Percentiles rank a stretch among this genome's conserved stretches.
phyloP scores from a whole-genome alignment of 1,140 invertebrate species.

The Hyposmocoma kahamanoa region DNA sequence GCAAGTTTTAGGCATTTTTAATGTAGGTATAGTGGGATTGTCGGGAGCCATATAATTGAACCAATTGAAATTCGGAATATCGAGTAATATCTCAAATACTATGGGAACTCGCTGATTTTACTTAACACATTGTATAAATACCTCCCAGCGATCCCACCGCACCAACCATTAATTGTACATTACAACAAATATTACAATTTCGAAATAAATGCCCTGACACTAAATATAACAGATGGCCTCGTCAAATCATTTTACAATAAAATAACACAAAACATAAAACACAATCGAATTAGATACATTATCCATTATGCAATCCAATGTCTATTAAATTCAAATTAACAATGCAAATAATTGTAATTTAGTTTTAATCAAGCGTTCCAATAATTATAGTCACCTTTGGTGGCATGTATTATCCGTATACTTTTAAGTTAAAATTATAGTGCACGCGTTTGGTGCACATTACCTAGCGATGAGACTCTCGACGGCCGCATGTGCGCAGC shows the following conservation, averaged over 20 bases:
- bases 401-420: constrained; percentile 59
- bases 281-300: constrained; percentile 16
- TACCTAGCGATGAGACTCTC: constrained; percentile 18
- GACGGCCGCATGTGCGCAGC: background rate
- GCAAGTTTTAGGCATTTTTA: constrained; percentile 60
- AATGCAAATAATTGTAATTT: constrained; percentile 12
- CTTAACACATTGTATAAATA: too few relatives aligned
- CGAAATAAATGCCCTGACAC: constrained; percentile 27
- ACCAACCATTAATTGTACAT: background rate
- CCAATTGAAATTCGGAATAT: too few relatives aligned
- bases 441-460: constrained; percentile 39
- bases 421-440: constrained; percentile 56
- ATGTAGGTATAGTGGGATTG: too few relatives aligned
- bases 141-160: too few relatives aligned
- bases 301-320: constrained; percentile 6
- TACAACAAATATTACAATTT: background rate
- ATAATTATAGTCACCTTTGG: constrained; percentile 38
- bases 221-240: constrained; percentile 20
- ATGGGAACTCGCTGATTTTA: too few relatives aligned
- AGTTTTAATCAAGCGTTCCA: constrained; percentile 18
- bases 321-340: constrained; percentile 14
- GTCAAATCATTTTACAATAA: constrained; percentile 17
- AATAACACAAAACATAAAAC: constrained; percentile 21
- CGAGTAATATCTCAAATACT: too few relatives aligned
- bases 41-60: too few relatives aligned